Percentiles rank a stretch among this genome's conserved stretches.
These are phyloP conservation scores for Eremophila alpestris DNA, from an alignment of 2,797 vertebrate genomes.

Conservation along the genomic window DNA sequence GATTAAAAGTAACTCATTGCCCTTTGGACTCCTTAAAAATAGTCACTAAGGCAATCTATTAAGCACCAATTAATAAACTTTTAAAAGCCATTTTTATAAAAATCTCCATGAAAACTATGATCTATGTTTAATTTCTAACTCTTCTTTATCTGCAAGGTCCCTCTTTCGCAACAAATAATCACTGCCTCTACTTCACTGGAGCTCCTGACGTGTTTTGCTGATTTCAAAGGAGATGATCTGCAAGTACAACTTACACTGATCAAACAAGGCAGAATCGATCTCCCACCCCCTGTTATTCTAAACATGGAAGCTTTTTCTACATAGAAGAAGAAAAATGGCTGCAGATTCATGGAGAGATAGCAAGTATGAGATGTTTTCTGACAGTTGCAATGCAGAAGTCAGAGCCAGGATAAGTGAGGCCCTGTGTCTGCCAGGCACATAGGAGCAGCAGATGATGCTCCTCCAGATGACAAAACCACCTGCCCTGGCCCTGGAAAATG, in stretches of 20 bases:
- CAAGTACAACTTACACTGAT: background rate
- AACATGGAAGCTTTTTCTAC: background rate
- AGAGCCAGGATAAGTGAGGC: background rate
- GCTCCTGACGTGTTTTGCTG: fast-evolving
- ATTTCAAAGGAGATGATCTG: background rate
- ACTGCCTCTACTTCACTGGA: background rate
- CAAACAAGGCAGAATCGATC: background rate
- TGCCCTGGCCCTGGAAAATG: conserved; percentile 1
- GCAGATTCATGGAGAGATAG: background rate
- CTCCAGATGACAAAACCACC: conserved; percentile 28
- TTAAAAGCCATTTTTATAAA: background rate
- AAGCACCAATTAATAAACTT: background rate
- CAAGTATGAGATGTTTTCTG: background rate
- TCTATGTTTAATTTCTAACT: background rate
- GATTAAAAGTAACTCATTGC: background rate
- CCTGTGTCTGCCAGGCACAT: background rate
- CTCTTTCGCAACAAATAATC: background rate
- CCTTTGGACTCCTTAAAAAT: background rate
- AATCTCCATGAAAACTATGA: background rate
- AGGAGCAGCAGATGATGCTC: background rate
- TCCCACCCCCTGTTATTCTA: background rate
- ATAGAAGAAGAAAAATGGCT: background rate
- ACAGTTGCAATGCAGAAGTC: background rate
- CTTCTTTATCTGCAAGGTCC: background rate
- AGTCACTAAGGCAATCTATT: background rate